phyloP scores from a whole-genome alignment of 2,113 vertebrate genomes.

The Parotia lawesii region DNA sequence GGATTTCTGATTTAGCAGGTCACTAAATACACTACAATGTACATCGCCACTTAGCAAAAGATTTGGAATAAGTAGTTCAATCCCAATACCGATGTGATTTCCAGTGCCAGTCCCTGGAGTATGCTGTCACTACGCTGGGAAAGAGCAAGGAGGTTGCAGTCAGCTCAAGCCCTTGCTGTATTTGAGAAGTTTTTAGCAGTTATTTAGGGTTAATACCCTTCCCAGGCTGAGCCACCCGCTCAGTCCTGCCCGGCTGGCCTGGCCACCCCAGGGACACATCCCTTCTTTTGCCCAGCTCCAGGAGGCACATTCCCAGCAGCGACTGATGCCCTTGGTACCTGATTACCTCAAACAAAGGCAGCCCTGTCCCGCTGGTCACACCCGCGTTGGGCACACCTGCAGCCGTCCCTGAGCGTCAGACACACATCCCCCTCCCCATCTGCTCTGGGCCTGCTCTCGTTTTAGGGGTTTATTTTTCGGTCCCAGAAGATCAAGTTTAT shows the following conservation, averaged over 20 bases:
- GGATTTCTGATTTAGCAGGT: not conserved
- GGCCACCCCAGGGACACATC: too few relatives aligned
- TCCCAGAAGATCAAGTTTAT: not conserved
- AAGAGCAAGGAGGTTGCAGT: not conserved
- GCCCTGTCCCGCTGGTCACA: rapidly evolving
- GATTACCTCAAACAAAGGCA: not conserved
- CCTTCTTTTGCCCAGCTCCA: too few relatives aligned
- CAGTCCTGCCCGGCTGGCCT: not conserved
- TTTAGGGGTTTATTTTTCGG: not conserved
- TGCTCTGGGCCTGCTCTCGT: not conserved
- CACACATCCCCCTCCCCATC: rapidly evolving
- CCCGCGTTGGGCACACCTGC: too few relatives aligned
- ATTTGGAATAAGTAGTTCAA: not conserved
- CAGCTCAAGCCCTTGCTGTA: not conserved
- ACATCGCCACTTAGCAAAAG: not conserved
- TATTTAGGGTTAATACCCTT: not conserved
- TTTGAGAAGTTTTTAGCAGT: not conserved
- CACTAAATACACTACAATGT: not conserved
- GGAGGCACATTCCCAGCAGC: rapidly evolving
- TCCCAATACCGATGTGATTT: not conserved
- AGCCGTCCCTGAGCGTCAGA: not conserved
- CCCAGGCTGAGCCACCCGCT: not conserved
- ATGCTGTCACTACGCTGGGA: rapidly evolving
- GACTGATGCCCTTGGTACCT: not conserved
- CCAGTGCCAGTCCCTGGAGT: too few relatives aligned